Percentiles rank a stretch among this genome's conserved stretches.
Evolutionary conservation across 2,888 invertebrate genomes (phyloP).

Genomic region (Cynaeus angustus): DNA sequence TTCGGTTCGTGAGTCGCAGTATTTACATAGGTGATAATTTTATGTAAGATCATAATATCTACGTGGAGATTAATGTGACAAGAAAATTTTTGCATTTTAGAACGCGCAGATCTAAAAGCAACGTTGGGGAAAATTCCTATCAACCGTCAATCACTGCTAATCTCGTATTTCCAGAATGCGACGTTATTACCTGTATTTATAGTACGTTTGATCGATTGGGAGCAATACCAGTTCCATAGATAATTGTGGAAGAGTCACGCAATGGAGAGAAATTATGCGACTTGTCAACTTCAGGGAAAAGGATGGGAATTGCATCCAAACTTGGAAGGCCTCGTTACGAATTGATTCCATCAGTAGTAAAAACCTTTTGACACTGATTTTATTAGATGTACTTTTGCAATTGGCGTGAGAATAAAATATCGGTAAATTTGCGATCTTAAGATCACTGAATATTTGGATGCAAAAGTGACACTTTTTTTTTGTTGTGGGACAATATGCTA

Average conservation of each 20-base stretch:
- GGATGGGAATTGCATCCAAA: constrained; percentile 3
- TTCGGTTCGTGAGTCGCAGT: neutral
- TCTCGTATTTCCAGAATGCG: constrained; percentile 8
- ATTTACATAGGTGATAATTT: constrained; percentile 2
- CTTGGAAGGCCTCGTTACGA: neutral
- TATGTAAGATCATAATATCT: neutral
- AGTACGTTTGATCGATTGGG: constrained; percentile 40
- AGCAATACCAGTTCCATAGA: constrained; percentile 19
- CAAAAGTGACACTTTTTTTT: too few relatives aligned
- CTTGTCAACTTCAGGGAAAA: constrained; percentile 18
- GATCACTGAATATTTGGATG: too few relatives aligned
- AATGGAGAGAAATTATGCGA: constrained; percentile 33
- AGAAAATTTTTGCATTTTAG: neutral
- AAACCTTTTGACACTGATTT: too few relatives aligned
- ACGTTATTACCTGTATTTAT: neutral
- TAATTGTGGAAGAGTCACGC: constrained; percentile 39
- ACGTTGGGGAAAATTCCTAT: too few relatives aligned
- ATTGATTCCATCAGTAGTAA: too few relatives aligned
- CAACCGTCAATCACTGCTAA: neutral
- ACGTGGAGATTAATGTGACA: neutral
- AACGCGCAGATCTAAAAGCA: too few relatives aligned
- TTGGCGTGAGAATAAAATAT: too few relatives aligned
- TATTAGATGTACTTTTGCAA: too few relatives aligned
- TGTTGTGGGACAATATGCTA: too few relatives aligned
- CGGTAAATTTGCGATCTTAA: too few relatives aligned